These are phyloP conservation scores for Plestiodon gilberti DNA, from an alignment of 2,113 vertebrate species.

Conservation along the genomic window DNA sequence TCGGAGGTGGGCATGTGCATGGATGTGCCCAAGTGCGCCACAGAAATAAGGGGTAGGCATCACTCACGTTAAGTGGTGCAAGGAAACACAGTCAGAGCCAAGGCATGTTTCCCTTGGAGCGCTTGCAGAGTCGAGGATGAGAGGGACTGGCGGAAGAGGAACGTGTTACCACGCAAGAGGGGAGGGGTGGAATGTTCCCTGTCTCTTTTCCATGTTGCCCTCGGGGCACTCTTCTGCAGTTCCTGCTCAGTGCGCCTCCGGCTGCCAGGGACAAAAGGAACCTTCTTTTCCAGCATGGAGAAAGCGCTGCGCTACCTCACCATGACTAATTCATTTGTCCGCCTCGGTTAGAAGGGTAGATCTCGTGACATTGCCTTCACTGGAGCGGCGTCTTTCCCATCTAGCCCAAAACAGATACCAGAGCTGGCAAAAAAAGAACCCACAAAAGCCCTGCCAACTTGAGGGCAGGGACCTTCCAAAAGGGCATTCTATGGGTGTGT, in stretches of 20 bases:
- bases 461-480: neutral
- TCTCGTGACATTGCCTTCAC: conserved; percentile 66
- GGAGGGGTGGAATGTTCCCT: conserved; percentile 18
- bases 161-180: conserved; percentile 29
- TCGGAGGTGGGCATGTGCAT: no score
- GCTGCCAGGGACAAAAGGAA: conserved; percentile 55
- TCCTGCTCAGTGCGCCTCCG: conserved; percentile 15
- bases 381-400: conserved; percentile 1
- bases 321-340: conserved; percentile 65
- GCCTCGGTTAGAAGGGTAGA: conserved; percentile 52
- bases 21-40: no score
- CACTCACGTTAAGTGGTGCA: neutral
- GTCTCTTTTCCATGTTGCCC: conserved; percentile 33
- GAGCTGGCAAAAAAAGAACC: conserved; percentile 33
- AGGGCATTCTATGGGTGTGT: accelerated
- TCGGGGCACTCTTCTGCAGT: conserved; percentile 55
- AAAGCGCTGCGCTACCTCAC: conserved; percentile 61
- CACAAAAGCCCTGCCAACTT: no score
- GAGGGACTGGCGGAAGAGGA: neutral
- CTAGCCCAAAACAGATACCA: conserved; percentile 28
- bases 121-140: neutral
- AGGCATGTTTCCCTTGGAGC: neutral
- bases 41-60: neutral
- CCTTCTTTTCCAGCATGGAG: conserved; percentile 49
- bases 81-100: no score